phyloP scores from a whole-genome alignment of 2,797 vertebrate species.

The Rousettus madagascariensis region DNA sequence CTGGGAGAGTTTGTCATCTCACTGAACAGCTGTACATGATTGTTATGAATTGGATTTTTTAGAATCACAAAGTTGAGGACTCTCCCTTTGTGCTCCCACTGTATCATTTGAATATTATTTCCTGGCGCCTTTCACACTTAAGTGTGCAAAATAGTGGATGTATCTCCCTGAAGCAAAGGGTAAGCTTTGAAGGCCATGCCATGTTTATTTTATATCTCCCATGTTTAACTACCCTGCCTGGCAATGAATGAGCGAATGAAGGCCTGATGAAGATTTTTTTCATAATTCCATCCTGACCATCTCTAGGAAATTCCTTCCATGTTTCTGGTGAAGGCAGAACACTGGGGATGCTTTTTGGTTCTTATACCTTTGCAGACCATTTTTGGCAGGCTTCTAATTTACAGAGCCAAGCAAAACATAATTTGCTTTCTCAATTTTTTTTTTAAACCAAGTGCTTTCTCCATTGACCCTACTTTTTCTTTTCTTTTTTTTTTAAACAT shows the following conservation, averaged over 20 bases:
- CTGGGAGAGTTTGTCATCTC: neutral
- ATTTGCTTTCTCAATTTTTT: conserved; percentile 32
- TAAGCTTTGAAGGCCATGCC: neutral
- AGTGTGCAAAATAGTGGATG: neutral
- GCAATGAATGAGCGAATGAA: neutral
- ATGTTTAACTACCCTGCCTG: neutral
- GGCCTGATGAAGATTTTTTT: neutral
- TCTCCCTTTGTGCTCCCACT: neutral
- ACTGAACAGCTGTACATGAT: neutral
- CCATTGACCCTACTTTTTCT: neutral
- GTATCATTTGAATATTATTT: neutral
- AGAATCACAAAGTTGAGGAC: neutral
- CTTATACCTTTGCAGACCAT: neutral
- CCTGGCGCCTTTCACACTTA: neutral
- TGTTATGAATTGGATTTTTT: neutral
- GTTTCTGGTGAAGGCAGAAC: neutral
- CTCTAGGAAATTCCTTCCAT: conserved; percentile 1
- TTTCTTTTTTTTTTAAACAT: neutral
- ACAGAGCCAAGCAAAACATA: conserved; percentile 44
- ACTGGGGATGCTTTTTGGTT: neutral
- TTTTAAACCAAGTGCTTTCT: neutral
- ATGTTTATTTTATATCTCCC: neutral
- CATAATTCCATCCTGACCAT: neutral
- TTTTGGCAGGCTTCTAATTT: neutral
- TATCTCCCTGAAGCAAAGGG: neutral